These are phyloP conservation scores for Branchellion lobata DNA, from an alignment of 2,888 invertebrate genomes.

Conservation along the genomic window DNA sequence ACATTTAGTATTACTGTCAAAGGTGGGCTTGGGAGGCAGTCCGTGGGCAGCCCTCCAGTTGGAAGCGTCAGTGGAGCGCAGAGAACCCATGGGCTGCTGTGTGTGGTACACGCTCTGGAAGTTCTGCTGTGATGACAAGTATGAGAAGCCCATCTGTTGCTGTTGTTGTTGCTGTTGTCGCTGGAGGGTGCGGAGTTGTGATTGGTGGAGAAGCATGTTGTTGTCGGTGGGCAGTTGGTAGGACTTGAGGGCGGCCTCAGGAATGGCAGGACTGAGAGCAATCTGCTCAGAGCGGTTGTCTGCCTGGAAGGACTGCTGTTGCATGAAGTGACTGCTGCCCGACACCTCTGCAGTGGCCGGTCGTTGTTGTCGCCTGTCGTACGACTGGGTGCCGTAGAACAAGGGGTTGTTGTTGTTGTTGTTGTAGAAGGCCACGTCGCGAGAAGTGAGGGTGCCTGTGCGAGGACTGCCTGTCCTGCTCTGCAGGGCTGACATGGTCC, in stretches of 20 bases:
- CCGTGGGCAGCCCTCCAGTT: slow-evolving; percentile 20
- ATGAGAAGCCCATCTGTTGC: slow-evolving; percentile 28
- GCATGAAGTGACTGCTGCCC: background rate
- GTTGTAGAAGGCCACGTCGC: slow-evolving; percentile 51
- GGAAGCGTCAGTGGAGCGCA: background rate
- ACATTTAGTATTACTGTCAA: no score
- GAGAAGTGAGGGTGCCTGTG: slow-evolving; percentile 58
- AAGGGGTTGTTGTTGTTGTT: slow-evolving; percentile 32
- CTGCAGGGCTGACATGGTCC: slow-evolving; percentile 57
- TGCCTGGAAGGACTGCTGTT: slow-evolving; percentile 2
- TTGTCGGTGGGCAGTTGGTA: slow-evolving; percentile 22
- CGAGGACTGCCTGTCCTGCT: slow-evolving; percentile 61
- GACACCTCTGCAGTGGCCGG: background rate
- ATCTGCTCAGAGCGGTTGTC: slow-evolving; percentile 23
- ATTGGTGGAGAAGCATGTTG: background rate
- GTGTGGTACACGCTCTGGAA: slow-evolving; percentile 10
- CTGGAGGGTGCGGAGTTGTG: background rate
- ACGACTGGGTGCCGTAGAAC: slow-evolving; percentile 25
- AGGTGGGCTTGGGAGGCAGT: background rate
- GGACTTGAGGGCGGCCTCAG: slow-evolving; percentile 27
- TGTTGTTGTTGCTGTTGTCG: slow-evolving; percentile 37
- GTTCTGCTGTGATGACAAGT: background rate
- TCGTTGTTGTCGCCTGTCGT: slow-evolving; percentile 23
- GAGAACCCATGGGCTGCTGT: slow-evolving; percentile 23
- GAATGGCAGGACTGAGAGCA: slow-evolving; percentile 12